Evolutionary conservation across 2,888 invertebrate genomes (phyloP), one percentile per base, ranked within the genome.

Genomic region (Neria commutata): DNA sequence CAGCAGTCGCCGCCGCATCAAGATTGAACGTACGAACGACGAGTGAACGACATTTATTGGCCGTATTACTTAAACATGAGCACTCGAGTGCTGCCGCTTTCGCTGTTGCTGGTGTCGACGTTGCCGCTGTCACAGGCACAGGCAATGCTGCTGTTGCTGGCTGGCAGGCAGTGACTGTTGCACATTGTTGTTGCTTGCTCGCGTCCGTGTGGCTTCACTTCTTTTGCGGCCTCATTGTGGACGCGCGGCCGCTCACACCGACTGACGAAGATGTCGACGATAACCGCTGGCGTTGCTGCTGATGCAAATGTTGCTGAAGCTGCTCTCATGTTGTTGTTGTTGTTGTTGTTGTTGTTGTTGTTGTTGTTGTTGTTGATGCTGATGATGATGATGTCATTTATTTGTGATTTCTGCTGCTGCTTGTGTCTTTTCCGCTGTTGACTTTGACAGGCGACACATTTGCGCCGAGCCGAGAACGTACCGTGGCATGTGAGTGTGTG

Each of bases 161-260:
- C n/a, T n/a, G n/a, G n/a, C n/a, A n/a, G n/a, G n/a, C 67, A 68
- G 68, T 66, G 68, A 62, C 40, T 40, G 50, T 37, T n/a, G 54
- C 8, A n/a, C n/a, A n/a, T n/a, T n/a, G n/a, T n/a, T n/a, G n/a
- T n/a, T n/a, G n/a, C n/a, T n/a, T n/a, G n/a, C 19, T 10, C 29
- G 49, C 23, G n/a, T 42, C 47, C 26, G 29, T 45, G 37, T 46
- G 33, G 55, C 65, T 54, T 48, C 48, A 37, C 47, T 56, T 63
- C 49, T 54, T 48, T 72, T 73, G 71, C 71, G 72, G 73, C 72
- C 74, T 72, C 74, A 72, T 72, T 72, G 71, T 75, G 74, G 74
- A 74, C 74, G 69, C 72, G 71, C 69, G 68, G 65, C 69, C 58
- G 64, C 49, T 59, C 71, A 66, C 34, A 49, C 10, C 47, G n/a